These are phyloP conservation scores for Cryptotis parvus DNA, from an alignment of 2,113 vertebrate genomes.

Conservation along the genomic window DNA sequence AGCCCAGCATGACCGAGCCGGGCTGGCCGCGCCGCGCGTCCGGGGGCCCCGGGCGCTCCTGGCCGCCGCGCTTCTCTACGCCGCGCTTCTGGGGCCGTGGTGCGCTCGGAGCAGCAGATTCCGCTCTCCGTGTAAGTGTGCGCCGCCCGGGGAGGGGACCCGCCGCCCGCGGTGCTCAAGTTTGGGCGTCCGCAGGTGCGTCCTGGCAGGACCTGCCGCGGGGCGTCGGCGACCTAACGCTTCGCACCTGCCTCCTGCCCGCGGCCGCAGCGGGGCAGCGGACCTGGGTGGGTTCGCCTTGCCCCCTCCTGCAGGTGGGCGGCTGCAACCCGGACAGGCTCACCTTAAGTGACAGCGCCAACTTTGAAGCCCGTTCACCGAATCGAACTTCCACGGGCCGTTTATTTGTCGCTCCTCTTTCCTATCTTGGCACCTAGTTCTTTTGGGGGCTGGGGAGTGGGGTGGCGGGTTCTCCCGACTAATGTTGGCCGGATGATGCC, in stretches of 20 bases:
- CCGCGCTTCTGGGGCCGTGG: slow-evolving; percentile 86
- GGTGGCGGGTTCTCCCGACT: slow-evolving; percentile 29
- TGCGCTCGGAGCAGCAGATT: slow-evolving; percentile 95
- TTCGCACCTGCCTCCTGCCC: slow-evolving; percentile 54
- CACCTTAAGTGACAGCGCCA: slow-evolving; percentile 62
- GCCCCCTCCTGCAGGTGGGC: neutral
- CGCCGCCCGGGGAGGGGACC: slow-evolving; percentile 59
- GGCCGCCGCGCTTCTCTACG: slow-evolving; percentile 84
- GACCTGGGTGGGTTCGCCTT: neutral
- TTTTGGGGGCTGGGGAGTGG: slow-evolving; percentile 7
- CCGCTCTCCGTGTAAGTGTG: slow-evolving; percentile 97
- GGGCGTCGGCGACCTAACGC: slow-evolving; percentile 10
- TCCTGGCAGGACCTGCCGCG: slow-evolving; percentile 18
- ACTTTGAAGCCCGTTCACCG: slow-evolving; percentile 74
- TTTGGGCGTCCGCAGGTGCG: slow-evolving; percentile 80
- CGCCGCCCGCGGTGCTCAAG: slow-evolving; percentile 62
- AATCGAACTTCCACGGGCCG: slow-evolving; percentile 68
- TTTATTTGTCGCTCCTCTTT: slow-evolving; percentile 6
- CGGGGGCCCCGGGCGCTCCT: slow-evolving; percentile 74
- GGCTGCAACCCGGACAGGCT: slow-evolving; percentile 46
- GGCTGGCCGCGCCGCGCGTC: slow-evolving; percentile 67
- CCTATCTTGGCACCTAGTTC: slow-evolving; percentile 46
- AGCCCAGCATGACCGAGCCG: slow-evolving; percentile 71
- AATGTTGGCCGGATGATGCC: neutral
- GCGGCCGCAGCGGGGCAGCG: neutral